phyloP scores from a whole-genome alignment of 2,113 vertebrate species.

The Oxygymnocypris stewartii region DNA sequence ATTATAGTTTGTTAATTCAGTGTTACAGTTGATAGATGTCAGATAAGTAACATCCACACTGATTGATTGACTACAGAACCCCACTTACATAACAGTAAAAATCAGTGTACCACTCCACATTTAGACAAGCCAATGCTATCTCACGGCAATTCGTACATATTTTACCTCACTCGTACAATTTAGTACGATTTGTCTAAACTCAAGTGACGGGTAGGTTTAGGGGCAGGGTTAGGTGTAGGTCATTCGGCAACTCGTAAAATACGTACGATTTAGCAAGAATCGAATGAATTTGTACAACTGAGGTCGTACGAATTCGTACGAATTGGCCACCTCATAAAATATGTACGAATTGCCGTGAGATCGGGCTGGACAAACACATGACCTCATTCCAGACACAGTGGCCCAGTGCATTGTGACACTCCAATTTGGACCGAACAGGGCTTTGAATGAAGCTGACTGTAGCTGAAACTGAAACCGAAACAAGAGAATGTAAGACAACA shows the following conservation, averaged over 20 bases:
- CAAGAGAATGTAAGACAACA: constrained; percentile 59
- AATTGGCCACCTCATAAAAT: no score
- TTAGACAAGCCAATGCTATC: neutral
- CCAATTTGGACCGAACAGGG: constrained; percentile 41
- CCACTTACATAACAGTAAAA: neutral
- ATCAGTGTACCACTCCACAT: neutral
- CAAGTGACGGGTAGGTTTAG: no score
- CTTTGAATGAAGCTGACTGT: constrained; percentile 41
- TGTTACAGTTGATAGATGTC: constrained; percentile 9
- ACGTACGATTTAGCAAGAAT: no score
- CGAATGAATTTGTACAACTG: no score
- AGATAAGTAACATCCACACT: neutral
- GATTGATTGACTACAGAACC: neutral
- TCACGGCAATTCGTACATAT: no score
- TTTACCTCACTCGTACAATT: neutral
- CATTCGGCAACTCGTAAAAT: no score
- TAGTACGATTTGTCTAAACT: neutral
- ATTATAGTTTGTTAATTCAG: neutral
- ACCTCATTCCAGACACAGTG: constrained; percentile 20
- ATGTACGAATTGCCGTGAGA: no score
- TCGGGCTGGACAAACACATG: constrained; percentile 3
- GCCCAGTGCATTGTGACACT: constrained; percentile 46
- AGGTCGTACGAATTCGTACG: no score
- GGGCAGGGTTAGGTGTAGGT: no score
- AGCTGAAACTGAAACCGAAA: constrained; percentile 58